Conservation (phyloP, 37 sponge, comb jelly and placozoan genomes). For the Dysidea cf. avara region DNA sequence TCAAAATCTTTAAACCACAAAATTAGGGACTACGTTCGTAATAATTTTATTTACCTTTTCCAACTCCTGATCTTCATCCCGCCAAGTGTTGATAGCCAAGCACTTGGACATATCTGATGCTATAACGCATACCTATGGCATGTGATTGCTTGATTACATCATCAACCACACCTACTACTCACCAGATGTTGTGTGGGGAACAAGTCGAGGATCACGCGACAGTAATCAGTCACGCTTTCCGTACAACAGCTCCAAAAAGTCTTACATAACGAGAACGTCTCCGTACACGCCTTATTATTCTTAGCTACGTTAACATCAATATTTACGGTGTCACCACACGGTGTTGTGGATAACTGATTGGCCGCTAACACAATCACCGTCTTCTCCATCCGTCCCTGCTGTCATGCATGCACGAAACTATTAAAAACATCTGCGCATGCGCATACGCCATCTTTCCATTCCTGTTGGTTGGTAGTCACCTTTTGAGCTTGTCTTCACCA, state of each 20-base stretch:
- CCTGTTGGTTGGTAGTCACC: no score
- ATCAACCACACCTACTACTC: background rate
- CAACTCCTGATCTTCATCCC: slow-evolving; percentile 83
- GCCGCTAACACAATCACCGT: slow-evolving; percentile 70
- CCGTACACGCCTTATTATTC: background rate
- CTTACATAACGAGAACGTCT: slow-evolving; percentile 51
- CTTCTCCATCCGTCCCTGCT: no score
- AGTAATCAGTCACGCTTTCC: slow-evolving; percentile 79
- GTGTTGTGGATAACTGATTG: slow-evolving; percentile 23
- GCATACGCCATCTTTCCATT: no score
- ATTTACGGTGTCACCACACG: slow-evolving; percentile 26
- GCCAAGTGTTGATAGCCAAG: slow-evolving; percentile 76
- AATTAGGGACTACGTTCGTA: no score
- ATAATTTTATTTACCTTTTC: slow-evolving; percentile 53
- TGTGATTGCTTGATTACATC: background rate
- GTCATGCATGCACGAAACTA: no score
- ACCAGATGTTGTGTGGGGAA: slow-evolving; percentile 76
- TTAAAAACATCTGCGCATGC: no score
- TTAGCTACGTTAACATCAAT: slow-evolving; percentile 32
- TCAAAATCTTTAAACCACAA: slow-evolving; percentile 44
- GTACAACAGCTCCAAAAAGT: slow-evolving; percentile 80
- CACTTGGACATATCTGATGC: slow-evolving; percentile 62
- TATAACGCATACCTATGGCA: slow-evolving; percentile 57
- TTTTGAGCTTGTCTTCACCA: no score
- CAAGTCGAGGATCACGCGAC: slow-evolving; percentile 79